Conservation (phyloP, 2,888 invertebrate genomes). For the Gasteruption jaculator region DNA sequence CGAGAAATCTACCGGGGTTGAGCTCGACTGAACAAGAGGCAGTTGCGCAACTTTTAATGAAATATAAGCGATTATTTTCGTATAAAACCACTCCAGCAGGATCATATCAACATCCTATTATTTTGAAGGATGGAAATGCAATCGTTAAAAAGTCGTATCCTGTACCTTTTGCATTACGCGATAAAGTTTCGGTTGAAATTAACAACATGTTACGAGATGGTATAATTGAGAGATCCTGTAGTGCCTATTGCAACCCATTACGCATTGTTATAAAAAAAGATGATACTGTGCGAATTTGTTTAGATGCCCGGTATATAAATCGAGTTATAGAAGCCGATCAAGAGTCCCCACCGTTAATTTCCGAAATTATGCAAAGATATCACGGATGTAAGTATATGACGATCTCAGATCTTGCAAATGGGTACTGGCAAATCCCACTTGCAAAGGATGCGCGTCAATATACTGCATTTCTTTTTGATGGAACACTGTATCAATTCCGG, state of each 20-base stretch:
- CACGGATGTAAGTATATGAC: slow-evolving; percentile 21
- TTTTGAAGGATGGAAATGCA: slow-evolving; percentile 22
- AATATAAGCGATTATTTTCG: slow-evolving; percentile 22
- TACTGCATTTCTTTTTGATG: slow-evolving; percentile 23
- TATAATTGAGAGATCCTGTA: slow-evolving; percentile 30
- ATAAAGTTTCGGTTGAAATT: slow-evolving; percentile 28
- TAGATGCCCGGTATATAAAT: slow-evolving; percentile 35
- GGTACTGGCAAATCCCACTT: slow-evolving; percentile 29
- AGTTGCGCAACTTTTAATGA: slow-evolving; percentile 8
- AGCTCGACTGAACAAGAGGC: not conserved
- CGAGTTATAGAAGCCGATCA: slow-evolving; percentile 29
- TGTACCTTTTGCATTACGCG: slow-evolving; percentile 29
- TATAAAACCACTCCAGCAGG: slow-evolving; percentile 25
- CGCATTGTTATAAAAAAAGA: slow-evolving; percentile 34
- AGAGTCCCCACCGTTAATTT: slow-evolving; percentile 24
- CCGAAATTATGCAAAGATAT: slow-evolving; percentile 22
- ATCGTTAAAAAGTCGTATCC: slow-evolving; percentile 32
- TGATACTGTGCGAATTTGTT: slow-evolving; percentile 31
- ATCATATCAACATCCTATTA: slow-evolving; percentile 30
- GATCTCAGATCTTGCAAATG: slow-evolving; percentile 24
- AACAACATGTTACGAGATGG: slow-evolving; percentile 28
- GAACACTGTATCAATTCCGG: slow-evolving; percentile 26
- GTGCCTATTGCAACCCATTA: slow-evolving; percentile 33
- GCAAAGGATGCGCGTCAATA: slow-evolving; percentile 15
- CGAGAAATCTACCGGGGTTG: slow-evolving; percentile 13